phyloP scores from a whole-genome alignment of 2,797 vertebrate genomes.

The Cuculus canorus region DNA sequence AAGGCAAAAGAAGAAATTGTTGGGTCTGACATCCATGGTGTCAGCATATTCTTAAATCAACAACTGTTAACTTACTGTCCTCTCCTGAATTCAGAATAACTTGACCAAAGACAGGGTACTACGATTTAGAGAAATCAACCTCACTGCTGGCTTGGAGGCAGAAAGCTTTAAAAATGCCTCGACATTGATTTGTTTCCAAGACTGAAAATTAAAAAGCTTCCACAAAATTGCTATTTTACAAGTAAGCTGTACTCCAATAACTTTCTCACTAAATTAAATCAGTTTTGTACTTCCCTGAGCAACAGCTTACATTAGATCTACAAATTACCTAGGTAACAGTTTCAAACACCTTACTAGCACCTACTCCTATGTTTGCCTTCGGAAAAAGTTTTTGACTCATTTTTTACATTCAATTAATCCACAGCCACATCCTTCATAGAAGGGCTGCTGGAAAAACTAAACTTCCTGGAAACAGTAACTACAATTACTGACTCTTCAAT shows the following conservation, averaged over 20 bases:
- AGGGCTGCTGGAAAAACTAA: constrained; percentile 63
- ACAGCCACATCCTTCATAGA: constrained; percentile 41
- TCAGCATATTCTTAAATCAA: neutral
- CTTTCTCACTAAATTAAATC: neutral
- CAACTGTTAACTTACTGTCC: neutral
- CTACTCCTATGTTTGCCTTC: constrained; percentile 2
- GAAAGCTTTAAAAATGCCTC: neutral
- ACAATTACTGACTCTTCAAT: constrained; percentile 47
- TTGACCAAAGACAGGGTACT: neutral
- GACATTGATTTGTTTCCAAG: neutral
- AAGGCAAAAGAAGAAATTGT: neutral
- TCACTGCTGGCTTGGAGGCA: neutral
- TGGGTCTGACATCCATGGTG: neutral
- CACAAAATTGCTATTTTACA: neutral
- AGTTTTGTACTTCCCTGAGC: neutral
- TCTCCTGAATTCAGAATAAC: neutral
- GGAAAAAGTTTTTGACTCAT: constrained; percentile 33
- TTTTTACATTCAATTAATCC: constrained; percentile 47
- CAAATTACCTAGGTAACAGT: constrained; percentile 13
- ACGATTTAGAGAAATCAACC: neutral
- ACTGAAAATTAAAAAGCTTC: neutral
- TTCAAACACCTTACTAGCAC: constrained; percentile 29
- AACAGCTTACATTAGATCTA: neutral
- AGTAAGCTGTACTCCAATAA: neutral
- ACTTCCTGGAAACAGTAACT: constrained; percentile 59